Evolutionary conservation across 2,888 invertebrate species (phyloP), one percentile per base, ranked within the genome.

Genomic region (Nesidiocoris tenuis): DNA sequence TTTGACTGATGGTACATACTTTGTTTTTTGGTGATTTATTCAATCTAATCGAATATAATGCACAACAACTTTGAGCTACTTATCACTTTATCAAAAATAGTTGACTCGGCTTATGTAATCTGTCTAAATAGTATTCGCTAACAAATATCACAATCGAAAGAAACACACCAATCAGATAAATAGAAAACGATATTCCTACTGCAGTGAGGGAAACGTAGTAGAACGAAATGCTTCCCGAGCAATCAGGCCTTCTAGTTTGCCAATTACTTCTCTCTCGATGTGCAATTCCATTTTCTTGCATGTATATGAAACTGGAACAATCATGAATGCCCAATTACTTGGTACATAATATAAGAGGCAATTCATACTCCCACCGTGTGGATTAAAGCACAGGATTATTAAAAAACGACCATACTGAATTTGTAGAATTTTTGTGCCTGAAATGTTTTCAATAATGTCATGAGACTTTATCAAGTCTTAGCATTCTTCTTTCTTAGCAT

Each of bases 231-330:
- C 61, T 61, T 18, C 74, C 77, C 16, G 68, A 74, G 57, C 77
- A 77, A 21, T 67, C 63, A 1, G 77, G 74, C 21, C 23, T 56
- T 21, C 21, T 21, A 18, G 70, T 25, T 1, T 65, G 67, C 75
- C 78, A 76, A 61, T 65, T 57, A 57, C 39, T 75, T 56, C 59
- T 61, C 24, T 76, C 75, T 56, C 75, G 65, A 61, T 74, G 61
- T 21, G 61, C 75, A 19, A 76, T 25, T 54, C 77, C 77, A 24
- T 74, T 77, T 54, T 77, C 77, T 22, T 63, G 64, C 16, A 77
- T 22, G 56, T 70, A 70, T 17, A 74, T 63, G 24, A 74, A 39
- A 7, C 77, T 72, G 54, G 21, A 72, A 72, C 17, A 17, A 7
- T 0, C 17, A 70, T 22, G 59, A 5, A 17, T n/a, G 7, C 12